Percentiles rank a stretch among this genome's conserved stretches.
Conservation (phyloP, 2,888 invertebrate genomes). For the Agrilus mali region DNA sequence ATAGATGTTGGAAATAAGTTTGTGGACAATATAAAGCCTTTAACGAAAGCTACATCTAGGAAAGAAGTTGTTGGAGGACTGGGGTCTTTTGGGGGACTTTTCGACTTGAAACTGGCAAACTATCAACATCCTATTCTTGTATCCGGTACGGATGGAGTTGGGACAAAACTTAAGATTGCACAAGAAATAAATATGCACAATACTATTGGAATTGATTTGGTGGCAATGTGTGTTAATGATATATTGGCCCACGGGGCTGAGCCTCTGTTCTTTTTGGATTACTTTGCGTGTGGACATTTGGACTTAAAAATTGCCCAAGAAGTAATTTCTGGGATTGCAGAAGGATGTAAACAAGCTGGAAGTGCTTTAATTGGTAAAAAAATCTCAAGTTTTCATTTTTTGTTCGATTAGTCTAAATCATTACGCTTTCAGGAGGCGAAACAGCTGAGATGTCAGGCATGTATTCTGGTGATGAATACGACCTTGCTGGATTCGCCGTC, state of each 20-base stretch:
- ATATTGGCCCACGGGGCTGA: conserved; percentile 91
- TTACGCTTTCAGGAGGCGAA: conserved; percentile 62
- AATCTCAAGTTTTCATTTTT: not conserved
- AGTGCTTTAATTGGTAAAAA: conserved; percentile 76
- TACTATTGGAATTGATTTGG: conserved; percentile 85
- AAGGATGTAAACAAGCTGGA: conserved; percentile 74
- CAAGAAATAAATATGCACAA: conserved; percentile 64
- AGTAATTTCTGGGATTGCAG: conserved; percentile 76
- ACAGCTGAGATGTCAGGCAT: conserved; percentile 97
- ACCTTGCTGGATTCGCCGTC: conserved; percentile 91
- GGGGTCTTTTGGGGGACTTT: conserved; percentile 90
- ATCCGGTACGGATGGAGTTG: conserved; percentile 93
- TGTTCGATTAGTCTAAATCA: not conserved
- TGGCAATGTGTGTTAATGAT: conserved; percentile 98
- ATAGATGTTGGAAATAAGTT: conserved; percentile 84
- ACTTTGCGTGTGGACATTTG: conserved; percentile 84
- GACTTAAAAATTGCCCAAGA: conserved; percentile 62
- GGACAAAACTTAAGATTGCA: conserved; percentile 92
- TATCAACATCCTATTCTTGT: conserved; percentile 74
- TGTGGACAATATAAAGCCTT: conserved; percentile 70
- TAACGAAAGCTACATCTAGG: conserved; percentile 65
- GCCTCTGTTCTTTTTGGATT: conserved; percentile 93
- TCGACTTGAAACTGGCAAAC: conserved; percentile 67
- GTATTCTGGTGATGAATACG: conserved; percentile 79
- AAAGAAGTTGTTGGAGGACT: conserved; percentile 69